Evolutionary conservation across 2,797 vertebrate genomes (phyloP).

Genomic region (Sebastes dallii): DNA sequence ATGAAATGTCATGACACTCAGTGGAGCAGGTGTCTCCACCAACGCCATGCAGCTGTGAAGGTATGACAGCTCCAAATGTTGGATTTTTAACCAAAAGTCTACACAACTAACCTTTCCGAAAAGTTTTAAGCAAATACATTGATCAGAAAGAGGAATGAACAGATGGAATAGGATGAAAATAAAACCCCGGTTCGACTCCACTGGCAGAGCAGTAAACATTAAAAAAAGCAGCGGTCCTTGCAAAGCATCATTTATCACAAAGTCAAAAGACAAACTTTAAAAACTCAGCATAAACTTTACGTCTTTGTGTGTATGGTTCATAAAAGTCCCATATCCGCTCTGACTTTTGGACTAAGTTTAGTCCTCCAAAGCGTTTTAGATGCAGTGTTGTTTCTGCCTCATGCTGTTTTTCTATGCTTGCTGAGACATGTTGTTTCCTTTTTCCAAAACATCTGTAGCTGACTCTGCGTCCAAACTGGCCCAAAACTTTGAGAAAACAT

Average conservation of each 20-base stretch:
- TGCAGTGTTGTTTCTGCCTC: neutral
- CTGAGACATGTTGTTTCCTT: neutral
- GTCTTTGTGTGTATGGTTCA: neutral
- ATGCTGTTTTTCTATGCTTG: neutral
- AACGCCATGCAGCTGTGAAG: neutral
- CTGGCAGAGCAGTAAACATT: conserved; percentile 6
- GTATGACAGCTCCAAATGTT: conserved; percentile 4
- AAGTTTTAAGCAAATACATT: neutral
- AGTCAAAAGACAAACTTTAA: neutral
- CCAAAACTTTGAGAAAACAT: neutral
- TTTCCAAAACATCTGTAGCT: conserved; percentile 7
- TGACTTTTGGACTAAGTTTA: neutral
- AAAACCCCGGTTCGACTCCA: neutral
- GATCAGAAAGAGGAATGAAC: conserved; percentile 7
- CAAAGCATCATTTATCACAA: neutral
- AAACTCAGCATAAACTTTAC: neutral
- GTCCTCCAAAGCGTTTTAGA: neutral
- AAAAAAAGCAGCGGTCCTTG: neutral
- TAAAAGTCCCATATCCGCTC: neutral
- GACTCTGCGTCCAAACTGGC: neutral
- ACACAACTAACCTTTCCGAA: neutral
- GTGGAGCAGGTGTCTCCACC: neutral
- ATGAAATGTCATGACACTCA: neutral
- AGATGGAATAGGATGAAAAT: conserved; percentile 10
- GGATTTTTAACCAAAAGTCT: neutral